These are phyloP conservation scores for Piliocolobus tephrosceles DNA, from an alignment of 2,113 vertebrate species.

Conservation along the genomic window DNA sequence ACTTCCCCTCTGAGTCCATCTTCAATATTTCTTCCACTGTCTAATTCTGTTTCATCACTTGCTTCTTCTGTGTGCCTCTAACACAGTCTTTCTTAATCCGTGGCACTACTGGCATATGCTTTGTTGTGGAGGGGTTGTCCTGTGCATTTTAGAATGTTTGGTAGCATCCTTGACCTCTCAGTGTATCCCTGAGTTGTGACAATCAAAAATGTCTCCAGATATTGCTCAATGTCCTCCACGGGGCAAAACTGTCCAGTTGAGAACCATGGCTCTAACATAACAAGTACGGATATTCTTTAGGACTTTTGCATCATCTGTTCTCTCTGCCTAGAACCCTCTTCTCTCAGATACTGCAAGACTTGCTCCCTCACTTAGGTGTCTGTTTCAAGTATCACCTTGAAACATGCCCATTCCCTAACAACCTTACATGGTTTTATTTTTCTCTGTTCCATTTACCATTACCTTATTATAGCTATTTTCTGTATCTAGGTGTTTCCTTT, in stretches of 20 bases:
- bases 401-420: not conserved
- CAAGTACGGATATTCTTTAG: not conserved
- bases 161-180: too few relatives aligned
- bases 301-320: not conserved
- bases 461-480: not conserved
- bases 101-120: not conserved
- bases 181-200: too few relatives aligned
- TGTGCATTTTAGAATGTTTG: not conserved
- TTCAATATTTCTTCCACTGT: not conserved
- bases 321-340: not conserved
- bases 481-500: not conserved
- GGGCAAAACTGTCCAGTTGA: not conserved
- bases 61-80: not conserved
- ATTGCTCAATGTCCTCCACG: too few relatives aligned
- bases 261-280: not conserved
- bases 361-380: not conserved
- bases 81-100: not conserved
- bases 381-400: not conserved
- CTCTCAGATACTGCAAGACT: not conserved
- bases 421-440: not conserved
- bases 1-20: not conserved
- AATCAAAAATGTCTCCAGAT: too few relatives aligned
- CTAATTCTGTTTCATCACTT: not conserved
- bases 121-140: not conserved
- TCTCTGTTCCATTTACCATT: not conserved